Evolutionary conservation across 2,797 vertebrate genomes (phyloP).

Genomic region (Ctenosaura bakeri): DNA sequence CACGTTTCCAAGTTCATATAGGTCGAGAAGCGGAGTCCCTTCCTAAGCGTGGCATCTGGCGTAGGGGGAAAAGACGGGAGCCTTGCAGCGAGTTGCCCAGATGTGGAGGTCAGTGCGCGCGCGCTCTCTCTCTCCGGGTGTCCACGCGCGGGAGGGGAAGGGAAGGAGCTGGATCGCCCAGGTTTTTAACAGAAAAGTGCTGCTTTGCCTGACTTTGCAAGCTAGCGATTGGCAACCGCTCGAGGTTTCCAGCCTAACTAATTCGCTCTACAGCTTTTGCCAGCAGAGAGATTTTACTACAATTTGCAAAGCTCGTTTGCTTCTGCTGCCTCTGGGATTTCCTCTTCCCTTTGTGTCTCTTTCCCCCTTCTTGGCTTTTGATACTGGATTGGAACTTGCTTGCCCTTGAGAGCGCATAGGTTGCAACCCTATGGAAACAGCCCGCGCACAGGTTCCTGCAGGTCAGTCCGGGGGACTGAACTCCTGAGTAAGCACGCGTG

Average conservation of each 20-base stretch:
- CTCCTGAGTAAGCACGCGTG: background rate
- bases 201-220: background rate
- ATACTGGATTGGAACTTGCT: background rate
- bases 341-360: no score
- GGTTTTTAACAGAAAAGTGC: background rate
- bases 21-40: no score
- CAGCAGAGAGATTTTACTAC: no score
- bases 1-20: background rate
- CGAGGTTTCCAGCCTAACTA: background rate
- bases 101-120: slow-evolving; percentile 40
- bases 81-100: background rate
- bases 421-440: background rate
- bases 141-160: background rate
- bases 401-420: background rate
- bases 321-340: background rate
- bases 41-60: background rate
- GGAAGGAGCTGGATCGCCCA: background rate
- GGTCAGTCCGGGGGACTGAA: background rate
- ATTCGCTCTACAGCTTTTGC: no score
- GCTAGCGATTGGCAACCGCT: background rate
- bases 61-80: background rate
- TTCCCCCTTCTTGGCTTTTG: background rate
- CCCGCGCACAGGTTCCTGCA: no score
- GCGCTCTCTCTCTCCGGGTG: no score
- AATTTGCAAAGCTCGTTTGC: background rate